Evolutionary conservation across 2,888 invertebrate genomes (phyloP), one percentile per base, ranked within the genome.

Genomic region (Allolobophora icterica): DNA sequence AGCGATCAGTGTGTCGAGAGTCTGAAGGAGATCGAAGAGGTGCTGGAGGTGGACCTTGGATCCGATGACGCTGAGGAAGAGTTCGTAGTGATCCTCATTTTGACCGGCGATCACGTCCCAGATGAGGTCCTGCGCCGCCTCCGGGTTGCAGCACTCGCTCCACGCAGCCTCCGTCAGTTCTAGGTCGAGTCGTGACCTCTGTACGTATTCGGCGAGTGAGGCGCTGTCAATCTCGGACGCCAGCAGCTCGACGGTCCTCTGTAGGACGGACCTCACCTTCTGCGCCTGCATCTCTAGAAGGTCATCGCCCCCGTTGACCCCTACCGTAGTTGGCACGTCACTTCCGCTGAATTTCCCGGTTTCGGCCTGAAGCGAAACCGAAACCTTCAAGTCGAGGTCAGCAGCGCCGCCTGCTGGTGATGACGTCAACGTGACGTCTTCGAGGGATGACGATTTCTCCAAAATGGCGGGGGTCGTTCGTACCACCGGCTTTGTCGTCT

Each of bases 61-160:
- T 30, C 94, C 92, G 15, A 94, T 91, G 13, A 94, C 93, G 91
- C 94, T 94, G 93, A 94, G 94, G 93, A 95, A 95, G 0, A 92
- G 87, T 17, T 93, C 92, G 91, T 94, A 94, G 71, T 94, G 91
- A 0, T 90, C 89, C 45, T 91, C 91, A 6, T 92, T 92, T 38
- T 92, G 91, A 34, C 89, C 89, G 24, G 91, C 91, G n/a, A 93
- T 52, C 35, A 92, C 90, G 83, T 93, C 93, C 91, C 93, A 87
- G n/a, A 93, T 83, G 17, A 91, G 84, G 30, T 92, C 92, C n/a
- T 90, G 89, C 89, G 90, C 89, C 84, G 84, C 90, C 19, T 5
- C 33, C 24, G 40, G 89, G 38, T 35, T 84, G 33, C 38, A 38
- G 33, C 84, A 33, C 91, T 89, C 90, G 91, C 89, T 30, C 89